Conservation (phyloP, 2,113 vertebrate species). For the Ammodytes marinus region DNA sequence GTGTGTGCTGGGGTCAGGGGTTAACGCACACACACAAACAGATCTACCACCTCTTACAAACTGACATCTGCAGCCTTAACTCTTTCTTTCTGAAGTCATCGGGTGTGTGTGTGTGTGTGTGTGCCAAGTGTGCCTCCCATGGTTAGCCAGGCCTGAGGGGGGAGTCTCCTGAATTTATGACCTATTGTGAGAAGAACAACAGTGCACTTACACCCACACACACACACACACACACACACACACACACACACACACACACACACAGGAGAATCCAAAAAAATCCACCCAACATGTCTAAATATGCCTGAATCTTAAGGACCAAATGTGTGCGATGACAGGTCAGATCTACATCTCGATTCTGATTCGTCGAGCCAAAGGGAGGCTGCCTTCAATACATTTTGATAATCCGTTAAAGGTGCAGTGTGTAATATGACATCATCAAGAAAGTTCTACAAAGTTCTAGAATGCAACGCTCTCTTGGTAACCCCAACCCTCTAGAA, state of each 20-base stretch:
- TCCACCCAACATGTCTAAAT: no score
- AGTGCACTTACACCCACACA: slow-evolving; percentile 10
- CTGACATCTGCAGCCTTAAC: slow-evolving; percentile 59
- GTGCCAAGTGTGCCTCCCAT: slow-evolving; percentile 5
- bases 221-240: slow-evolving; percentile 6
- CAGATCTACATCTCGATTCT: no score
- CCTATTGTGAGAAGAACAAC: slow-evolving; percentile 49
- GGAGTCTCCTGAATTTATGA: slow-evolving; percentile 55
- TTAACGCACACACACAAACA: slow-evolving; percentile 2
- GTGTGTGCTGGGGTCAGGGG: slow-evolving; percentile 30
- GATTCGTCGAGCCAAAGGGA: no score
- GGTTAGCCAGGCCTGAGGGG: slow-evolving; percentile 3
- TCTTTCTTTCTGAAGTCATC: slow-evolving; percentile 24
- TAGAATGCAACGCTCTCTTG: no score
- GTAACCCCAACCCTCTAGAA: no score
- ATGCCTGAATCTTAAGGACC: no score
- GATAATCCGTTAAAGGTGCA: no score
- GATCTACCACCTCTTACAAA: not conserved
- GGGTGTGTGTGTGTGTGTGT: slow-evolving; percentile 14
- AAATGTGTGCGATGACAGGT: no score
- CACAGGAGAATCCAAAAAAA: not conserved
- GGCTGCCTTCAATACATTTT: no score
- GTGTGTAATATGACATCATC: no score
- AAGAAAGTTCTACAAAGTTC: no score
- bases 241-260: not conserved